Evolutionary conservation across 2,888 invertebrate species (phyloP), one percentile per base, ranked within the genome.

Genomic region (Hydrotaea diabolus): DNA sequence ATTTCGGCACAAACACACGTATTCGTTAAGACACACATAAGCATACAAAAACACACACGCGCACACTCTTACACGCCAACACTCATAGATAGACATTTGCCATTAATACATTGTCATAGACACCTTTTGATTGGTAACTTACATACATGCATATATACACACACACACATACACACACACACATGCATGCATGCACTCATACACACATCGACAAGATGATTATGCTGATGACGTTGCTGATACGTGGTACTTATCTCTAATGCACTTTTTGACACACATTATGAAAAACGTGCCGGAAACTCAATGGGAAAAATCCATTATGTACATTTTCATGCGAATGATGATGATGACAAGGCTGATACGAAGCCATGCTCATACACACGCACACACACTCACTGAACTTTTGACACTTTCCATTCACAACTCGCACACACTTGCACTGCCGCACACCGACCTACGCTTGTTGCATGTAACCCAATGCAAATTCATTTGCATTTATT

Each of bases 201-300:
- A 31, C 31, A 43, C 5, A 13, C 1, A 2, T 19, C 5, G 19
- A 57, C 57, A 57, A 57, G 57, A 21, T 21, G 57, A 21, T 57
- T 19, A 57, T 57, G 19, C 9, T 21, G 66, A 66, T 66, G 66
- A 66, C 17, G 66, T 66, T 66, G 66, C 43, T 66, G 66, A 66
- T 66, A 66, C 66, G 66, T 66, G 66, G 59, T 66, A 66, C 66
- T 66, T 66, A 66, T 66, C 66, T 43, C 66, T 66, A 66, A 66
- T 66, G 66, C 66, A 66, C 66, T 66, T 66, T 66, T 66, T 66
- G 66, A 66, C 66, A 66, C 43, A 66, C 43, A 66, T 66, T 66
- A 66, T 66, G 66, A 43, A 66, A 66, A 66, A 66, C 66, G 66
- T 66, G 66, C 36, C 66, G 66, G 66, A 66, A 66, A 66, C 66